phyloP scores from a whole-genome alignment of 2,888 invertebrate genomes.

The Oscheius sp. region DNA sequence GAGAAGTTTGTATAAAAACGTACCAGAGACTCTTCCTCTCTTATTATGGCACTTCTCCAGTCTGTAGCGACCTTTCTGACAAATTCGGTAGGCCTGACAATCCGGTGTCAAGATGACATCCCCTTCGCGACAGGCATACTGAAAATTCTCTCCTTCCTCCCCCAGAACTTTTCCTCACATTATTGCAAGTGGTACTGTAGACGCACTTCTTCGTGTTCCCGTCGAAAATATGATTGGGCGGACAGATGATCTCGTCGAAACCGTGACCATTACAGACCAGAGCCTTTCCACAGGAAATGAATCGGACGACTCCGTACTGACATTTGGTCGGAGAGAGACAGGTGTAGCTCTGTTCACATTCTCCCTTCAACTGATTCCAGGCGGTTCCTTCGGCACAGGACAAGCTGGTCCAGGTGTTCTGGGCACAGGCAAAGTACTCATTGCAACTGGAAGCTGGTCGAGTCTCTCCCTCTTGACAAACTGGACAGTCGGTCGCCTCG shows the following conservation, averaged over 20 bases:
- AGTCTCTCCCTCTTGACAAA: conserved; percentile 16
- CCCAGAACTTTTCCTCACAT: not conserved
- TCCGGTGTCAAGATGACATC: conserved; percentile 23
- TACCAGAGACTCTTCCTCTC: not conserved
- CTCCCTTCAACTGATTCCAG: conserved; percentile 14
- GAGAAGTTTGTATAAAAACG: not conserved
- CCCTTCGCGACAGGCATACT: conserved; percentile 10
- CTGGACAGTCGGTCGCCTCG: not conserved
- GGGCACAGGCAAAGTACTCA: conserved; percentile 4
- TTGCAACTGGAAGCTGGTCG: conserved; percentile 9
- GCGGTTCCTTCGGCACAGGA: conserved; percentile 3
- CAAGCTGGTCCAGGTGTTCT: not conserved
- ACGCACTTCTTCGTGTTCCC: not conserved
- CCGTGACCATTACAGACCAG: conserved; percentile 23
- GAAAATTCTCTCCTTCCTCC: not conserved
- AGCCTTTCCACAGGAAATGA: conserved; percentile 1
- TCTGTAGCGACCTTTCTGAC: not conserved
- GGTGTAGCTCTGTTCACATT: conserved; percentile 15
- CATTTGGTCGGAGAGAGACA: conserved; percentile 21
- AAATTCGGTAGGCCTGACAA: not conserved
- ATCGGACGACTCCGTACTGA: not conserved
- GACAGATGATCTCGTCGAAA: conserved; percentile 23
- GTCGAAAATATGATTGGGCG: conserved; percentile 19
- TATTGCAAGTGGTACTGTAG: conserved; percentile 18
- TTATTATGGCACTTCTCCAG: not conserved